phyloP scores from a whole-genome alignment of 2,797 vertebrate genomes.

The Serranus cabrilla region DNA sequence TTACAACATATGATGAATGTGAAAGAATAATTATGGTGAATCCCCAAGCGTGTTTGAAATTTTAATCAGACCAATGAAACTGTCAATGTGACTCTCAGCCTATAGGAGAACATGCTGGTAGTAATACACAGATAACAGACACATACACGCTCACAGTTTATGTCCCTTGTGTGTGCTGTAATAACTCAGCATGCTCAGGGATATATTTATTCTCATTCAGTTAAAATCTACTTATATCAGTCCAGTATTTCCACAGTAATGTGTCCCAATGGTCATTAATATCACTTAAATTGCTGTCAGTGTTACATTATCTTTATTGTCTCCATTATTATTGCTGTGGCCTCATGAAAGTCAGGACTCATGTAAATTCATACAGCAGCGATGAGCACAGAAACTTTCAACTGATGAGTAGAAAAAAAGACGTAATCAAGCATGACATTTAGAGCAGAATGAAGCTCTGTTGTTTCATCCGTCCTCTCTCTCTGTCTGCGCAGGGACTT shows the following conservation, averaged over 20 bases:
- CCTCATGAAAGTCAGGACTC: conserved; percentile 28
- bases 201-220: conserved; percentile 24
- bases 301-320: conserved; percentile 49
- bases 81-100: conserved; percentile 46
- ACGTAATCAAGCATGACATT: conserved; percentile 64
- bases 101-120: neutral
- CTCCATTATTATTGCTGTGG: conserved; percentile 35
- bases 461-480: conserved; percentile 42
- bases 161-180: conserved; percentile 26
- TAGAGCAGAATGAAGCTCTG: conserved; percentile 40
- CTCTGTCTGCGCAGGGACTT: conserved; percentile 74
- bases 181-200: conserved; percentile 14
- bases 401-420: conserved; percentile 20
- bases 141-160: conserved; percentile 18
- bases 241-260: conserved; percentile 25
- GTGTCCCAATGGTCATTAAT: conserved; percentile 46
- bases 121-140: conserved; percentile 26
- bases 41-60: conserved; percentile 47
- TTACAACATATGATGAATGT: conserved; percentile 39
- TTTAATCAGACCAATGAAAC: conserved; percentile 49
- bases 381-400: conserved; percentile 41
- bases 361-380: conserved; percentile 41
- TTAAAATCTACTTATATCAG: conserved; percentile 34
- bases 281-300: conserved; percentile 47
- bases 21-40: conserved; percentile 47